Evolutionary conservation across 1,140 invertebrate genomes (phyloP).

Genomic region (Tribolium castaneum): DNA sequence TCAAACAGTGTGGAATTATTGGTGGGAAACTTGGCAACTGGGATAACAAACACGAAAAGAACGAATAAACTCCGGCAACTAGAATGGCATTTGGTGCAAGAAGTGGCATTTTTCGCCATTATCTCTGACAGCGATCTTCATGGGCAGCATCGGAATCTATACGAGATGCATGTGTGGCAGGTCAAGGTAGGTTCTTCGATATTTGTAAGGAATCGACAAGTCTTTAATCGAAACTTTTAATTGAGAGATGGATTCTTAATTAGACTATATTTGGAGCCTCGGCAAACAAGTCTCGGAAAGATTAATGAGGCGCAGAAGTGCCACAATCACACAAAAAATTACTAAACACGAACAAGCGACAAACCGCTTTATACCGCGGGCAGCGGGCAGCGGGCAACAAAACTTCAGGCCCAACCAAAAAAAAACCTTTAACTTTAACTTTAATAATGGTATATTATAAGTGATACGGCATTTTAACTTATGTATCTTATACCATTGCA

Average conservation of each 20-base stretch:
- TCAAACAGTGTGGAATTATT: constrained; percentile 33
- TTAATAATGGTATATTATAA: too few species aligned
- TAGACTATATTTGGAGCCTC: neutral
- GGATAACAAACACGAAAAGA: constrained; percentile 32
- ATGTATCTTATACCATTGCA: too few species aligned
- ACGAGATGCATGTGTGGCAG: constrained; percentile 9
- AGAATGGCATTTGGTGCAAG: constrained; percentile 21
- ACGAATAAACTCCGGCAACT: constrained; percentile 5
- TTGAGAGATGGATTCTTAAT: neutral
- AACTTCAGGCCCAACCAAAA: too few species aligned
- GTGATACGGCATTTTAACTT: too few species aligned
- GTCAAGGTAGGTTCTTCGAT: constrained; percentile 10
- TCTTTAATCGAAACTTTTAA: neutral
- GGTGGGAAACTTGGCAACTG: constrained; percentile 26
- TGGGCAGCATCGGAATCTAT: neutral
- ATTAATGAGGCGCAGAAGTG: neutral
- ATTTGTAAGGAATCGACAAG: neutral
- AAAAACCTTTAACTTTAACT: too few species aligned
- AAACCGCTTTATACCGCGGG: too few species aligned
- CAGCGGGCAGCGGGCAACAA: too few species aligned
- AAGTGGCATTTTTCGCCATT: constrained; percentile 23
- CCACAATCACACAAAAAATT: neutral
- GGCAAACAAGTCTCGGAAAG: neutral
- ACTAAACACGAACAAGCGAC: neutral
- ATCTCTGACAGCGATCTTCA: neutral